phyloP scores from a whole-genome alignment of 1,140 invertebrate species.

The Dicyema japonicum region DNA sequence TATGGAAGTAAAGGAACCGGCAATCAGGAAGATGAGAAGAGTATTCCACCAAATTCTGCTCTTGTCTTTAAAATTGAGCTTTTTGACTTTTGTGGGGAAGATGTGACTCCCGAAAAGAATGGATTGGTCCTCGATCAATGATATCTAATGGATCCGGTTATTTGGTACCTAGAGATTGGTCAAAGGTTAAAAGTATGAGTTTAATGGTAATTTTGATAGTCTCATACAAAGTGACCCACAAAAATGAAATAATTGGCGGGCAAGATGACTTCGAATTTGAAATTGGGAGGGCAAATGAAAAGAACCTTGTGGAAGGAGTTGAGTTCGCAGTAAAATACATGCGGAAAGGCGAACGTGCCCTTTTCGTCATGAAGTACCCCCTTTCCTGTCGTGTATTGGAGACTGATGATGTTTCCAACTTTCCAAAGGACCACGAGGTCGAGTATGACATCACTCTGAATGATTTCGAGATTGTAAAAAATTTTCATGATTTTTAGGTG shows the following conservation, averaged over 20 bases:
- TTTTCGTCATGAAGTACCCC: constrained; percentile 1
- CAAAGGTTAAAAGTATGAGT: too few relatives aligned
- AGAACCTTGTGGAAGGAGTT: constrained; percentile 1
- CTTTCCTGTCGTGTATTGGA: too few relatives aligned
- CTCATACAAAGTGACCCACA: neutral
- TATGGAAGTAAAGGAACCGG: constrained; percentile 1
- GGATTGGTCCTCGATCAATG: neutral
- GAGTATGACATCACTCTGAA: too few relatives aligned
- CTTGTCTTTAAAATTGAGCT: constrained; percentile 3
- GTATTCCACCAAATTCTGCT: constrained; percentile 2
- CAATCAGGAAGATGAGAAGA: too few relatives aligned
- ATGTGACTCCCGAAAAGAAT: constrained; percentile 3
- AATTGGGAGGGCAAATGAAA: constrained; percentile 1
- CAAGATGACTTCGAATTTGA: constrained; percentile 1
- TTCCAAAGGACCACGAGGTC: too few relatives aligned
- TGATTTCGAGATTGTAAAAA: too few relatives aligned
- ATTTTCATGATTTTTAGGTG: too few relatives aligned
- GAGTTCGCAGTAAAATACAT: constrained; percentile 3
- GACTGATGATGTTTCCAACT: too few relatives aligned
- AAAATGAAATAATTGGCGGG: neutral
- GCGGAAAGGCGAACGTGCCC: neutral
- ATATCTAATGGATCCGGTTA: neutral
- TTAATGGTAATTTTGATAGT: neutral
- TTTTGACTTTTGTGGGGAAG: constrained; percentile 3
- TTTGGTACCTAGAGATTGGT: neutral